Evolutionary conservation across 2,888 invertebrate genomes (phyloP), one percentile per base, ranked within the genome.

Genomic region (Habrosyne pyritoides): DNA sequence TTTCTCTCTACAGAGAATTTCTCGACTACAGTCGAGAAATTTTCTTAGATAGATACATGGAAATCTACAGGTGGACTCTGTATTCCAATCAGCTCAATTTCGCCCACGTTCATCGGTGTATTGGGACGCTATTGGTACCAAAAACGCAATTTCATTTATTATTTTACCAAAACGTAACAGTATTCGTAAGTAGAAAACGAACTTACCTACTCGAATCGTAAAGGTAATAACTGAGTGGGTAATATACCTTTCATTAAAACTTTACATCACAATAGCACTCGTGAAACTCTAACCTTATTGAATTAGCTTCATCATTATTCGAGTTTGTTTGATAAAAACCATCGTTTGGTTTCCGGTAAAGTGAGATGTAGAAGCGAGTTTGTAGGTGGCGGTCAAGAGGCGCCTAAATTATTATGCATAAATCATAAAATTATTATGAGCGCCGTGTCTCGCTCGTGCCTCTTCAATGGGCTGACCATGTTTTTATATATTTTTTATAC

Each of bases 361-460:
- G 60, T 53, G 21, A 60, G 60, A 61, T 57, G 55, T 64, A 50
- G 52, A 47, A 48, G 57, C 4, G 56, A 53, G 59, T 53, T 54
- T 60, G 70, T 65, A 60, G 65, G 66, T 51, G 64, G 60, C 64
- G 69, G 69, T 63, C 61, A 64, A 61, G 59, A 66, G 63, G 57
- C 57, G 55, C 24, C 36, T 49, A 42, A 8, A 42, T 42, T 42
- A 46, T 59, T 53, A 61, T 56, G 64, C 61, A 73, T 76, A 69
- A 75, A 69, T 75, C 73, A 71, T 75, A 64, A 68, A 65, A 64
- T 68, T 59, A 60, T 63, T 56, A 60, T 46, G 42, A 53, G 53
- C 55, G 55, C 53, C 58, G 57, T 55, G 60, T 47, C 48, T 54
- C 28, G 36, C 47, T 54, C 28, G 36, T 46, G 52, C 55, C 24